Evolutionary conservation across 1,140 invertebrate species (phyloP), one percentile per base, ranked within the genome.

Genomic region (Myzus persicae): DNA sequence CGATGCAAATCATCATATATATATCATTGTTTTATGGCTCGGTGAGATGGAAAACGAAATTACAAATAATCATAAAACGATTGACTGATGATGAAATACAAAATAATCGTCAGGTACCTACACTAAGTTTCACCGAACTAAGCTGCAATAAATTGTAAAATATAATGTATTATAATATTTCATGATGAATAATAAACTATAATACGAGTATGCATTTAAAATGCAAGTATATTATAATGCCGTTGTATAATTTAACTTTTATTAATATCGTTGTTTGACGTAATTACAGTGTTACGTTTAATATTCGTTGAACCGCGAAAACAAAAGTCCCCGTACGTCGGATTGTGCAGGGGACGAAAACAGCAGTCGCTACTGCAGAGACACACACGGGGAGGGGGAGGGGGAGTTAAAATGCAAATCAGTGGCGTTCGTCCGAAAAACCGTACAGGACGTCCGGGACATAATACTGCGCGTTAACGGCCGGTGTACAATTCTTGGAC

Each of bases 401-500:
- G 11, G 3, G 36, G 38, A 9, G n/a, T 22, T 26, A 31, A 90
- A 90, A 90, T 90, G 88, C 88, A 90, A 90, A 90, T 90, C 89
- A 67, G 14, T n/a, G 38, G 38, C 31, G 38, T 38, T n/a, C 38
- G 22, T 26, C 24, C 26, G 89, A 90, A 90, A 90, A 90, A 90
- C 89, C 54, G 22, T 67, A 42, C 51, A 67, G 89, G 89, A 90
- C 89, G 51, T 90, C 89, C 89, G 54, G 89, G 3, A 67, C 38
- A 42, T 48, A 46, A n/a, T 18, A n/a, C 36, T 20, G 51, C 26
- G 51, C 7, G 44, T 51, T 89, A n/a, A 36, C 87, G 44, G 87
- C 46, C n/a, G 44, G 46, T 54, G 51, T 89, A 89, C 48, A 40
- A 89, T 89, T 89, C 88, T 89, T 54, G 48, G 88, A 89, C 36